A percentile compares a stretch with the other conserved stretches of the same genome.
phyloP scores from a whole-genome alignment of 2,797 vertebrate genomes.

The Thripadectes ignobilis region DNA sequence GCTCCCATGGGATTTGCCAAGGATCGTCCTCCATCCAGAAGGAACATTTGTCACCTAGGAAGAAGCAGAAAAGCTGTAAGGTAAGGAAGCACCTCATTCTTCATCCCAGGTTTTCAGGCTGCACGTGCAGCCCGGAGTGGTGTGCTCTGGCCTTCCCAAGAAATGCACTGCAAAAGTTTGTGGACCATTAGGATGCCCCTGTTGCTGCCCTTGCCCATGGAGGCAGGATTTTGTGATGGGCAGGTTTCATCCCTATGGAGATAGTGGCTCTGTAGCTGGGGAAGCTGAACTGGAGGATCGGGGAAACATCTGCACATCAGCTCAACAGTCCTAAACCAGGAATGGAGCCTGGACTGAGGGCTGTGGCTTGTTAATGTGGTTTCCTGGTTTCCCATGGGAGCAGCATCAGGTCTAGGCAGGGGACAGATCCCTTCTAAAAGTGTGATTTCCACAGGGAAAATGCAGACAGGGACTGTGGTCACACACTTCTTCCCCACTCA shows the following conservation, averaged over 20 bases:
- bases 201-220: fast-evolving
- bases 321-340: background rate
- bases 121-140: too few species aligned
- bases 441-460: background rate
- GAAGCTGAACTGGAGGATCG: background rate
- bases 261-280: background rate
- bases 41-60: background rate
- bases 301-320: background rate
- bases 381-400: background rate
- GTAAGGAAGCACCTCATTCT: background rate
- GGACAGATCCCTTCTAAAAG: background rate
- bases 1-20: background rate
- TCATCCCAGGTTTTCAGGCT: background rate
- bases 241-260: background rate
- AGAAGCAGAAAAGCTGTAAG: background rate
- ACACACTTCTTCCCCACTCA: background rate
- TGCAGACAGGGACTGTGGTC: background rate
- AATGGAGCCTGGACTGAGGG: background rate
- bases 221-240: background rate
- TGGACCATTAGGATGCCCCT: background rate
- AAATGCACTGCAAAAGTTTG: background rate
- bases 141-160: background rate
- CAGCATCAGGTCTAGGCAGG: background rate
- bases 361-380: background rate
- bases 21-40: background rate